Evolutionary conservation across 2,797 vertebrate species (phyloP).

Genomic region (Chiloscyllium punctatum): DNA sequence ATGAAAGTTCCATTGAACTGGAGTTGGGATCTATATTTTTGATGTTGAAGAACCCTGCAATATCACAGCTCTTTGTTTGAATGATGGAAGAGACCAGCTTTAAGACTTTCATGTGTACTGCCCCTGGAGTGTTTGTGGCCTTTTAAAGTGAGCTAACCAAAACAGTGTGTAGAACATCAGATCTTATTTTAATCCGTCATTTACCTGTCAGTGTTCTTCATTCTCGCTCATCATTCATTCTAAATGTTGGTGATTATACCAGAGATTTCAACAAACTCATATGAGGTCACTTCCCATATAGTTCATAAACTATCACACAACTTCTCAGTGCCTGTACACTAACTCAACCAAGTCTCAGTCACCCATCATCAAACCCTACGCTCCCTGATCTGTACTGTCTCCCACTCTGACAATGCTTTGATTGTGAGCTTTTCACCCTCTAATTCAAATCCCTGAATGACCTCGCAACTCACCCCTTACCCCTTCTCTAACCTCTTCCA

Average conservation of each 20-base stretch:
- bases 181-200: background rate
- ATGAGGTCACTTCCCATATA: background rate
- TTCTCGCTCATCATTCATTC: background rate
- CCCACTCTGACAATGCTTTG: background rate
- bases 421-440: background rate
- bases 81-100: background rate
- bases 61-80: background rate
- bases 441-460: background rate
- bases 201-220: background rate
- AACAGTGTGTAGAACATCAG: background rate
- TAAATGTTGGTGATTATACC: background rate
- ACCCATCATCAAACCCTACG: background rate
- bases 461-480: background rate
- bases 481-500: background rate
- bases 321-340: background rate
- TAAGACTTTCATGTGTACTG: too few relatives aligned
- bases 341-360: background rate
- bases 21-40: background rate
- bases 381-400: background rate
- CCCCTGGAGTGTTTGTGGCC: background rate
- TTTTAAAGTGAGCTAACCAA: background rate
- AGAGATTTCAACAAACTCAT: background rate
- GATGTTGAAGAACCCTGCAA: background rate
- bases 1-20: background rate
- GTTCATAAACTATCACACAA: background rate